Percentiles rank a stretch among this genome's conserved stretches.
Conservation (phyloP, 2,888 invertebrate species). For the Cryptus armator region DNA sequence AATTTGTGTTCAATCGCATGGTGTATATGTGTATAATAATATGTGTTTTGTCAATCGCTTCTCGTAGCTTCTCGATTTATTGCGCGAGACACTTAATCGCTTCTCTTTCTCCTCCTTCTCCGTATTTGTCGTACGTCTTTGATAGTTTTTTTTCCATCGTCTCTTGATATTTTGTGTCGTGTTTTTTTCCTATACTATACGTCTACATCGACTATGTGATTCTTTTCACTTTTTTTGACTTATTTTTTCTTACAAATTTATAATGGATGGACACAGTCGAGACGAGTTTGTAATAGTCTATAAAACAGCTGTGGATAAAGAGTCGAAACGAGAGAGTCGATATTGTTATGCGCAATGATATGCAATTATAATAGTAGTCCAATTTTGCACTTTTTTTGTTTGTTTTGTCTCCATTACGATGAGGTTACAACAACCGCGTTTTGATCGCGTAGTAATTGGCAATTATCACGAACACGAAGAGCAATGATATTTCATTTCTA, state of each 20-base stretch:
- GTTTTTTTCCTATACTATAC: neutral
- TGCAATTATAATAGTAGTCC: constrained; percentile 35
- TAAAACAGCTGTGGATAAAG: constrained; percentile 41
- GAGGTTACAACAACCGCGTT: constrained; percentile 38
- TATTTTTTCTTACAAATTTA: constrained; percentile 53
- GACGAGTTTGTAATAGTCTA: constrained; percentile 34
- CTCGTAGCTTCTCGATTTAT: constrained; percentile 15
- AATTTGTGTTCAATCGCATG: constrained; percentile 54
- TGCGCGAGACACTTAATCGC: neutral
- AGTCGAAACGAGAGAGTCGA: constrained; percentile 26
- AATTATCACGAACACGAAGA: constrained; percentile 28
- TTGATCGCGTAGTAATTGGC: constrained; percentile 58
- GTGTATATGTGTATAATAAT: constrained; percentile 52
- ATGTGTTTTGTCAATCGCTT: constrained; percentile 41
- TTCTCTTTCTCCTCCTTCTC: neutral
- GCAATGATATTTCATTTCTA: constrained; percentile 46
- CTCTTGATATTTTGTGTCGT: neutral
- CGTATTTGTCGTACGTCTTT: neutral
- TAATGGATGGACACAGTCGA: constrained; percentile 63
- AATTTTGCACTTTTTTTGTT: constrained; percentile 63
- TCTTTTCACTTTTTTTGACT: neutral
- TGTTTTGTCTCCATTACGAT: constrained; percentile 24
- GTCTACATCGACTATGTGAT: constrained; percentile 34
- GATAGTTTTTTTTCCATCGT: constrained; percentile 3
- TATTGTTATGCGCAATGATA: constrained; percentile 50